Evolutionary conservation across 30 jellyfish, hydroid and myxozoan species (phyloP).

Genomic region (Sanderia malayensis): DNA sequence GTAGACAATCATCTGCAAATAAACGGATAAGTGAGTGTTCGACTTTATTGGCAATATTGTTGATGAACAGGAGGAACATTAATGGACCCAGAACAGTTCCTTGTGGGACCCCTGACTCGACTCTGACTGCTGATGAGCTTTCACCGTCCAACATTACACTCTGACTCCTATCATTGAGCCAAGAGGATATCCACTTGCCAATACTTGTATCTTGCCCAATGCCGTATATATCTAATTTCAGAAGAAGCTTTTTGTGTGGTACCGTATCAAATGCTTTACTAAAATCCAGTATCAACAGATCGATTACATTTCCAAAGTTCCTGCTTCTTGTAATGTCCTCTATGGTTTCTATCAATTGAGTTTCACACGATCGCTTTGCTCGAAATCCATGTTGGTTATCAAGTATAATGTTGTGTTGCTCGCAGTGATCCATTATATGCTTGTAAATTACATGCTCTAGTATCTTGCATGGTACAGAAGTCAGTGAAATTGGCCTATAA

Average conservation of each 20-base stretch:
- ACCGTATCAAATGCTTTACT: constrained; percentile 47
- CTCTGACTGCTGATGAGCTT: no score
- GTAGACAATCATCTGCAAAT: constrained; percentile 40
- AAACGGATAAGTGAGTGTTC: constrained; percentile 6
- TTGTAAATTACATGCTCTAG: constrained; percentile 37
- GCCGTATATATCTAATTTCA: constrained; percentile 26
- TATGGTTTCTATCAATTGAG: constrained; percentile 50
- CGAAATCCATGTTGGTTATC: constrained; percentile 48
- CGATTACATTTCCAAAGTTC: constrained; percentile 25
- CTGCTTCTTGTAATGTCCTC: constrained; percentile 31
- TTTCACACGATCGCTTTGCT: constrained; percentile 52
- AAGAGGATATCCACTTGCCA: constrained; percentile 23
- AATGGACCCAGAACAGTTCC: no score
- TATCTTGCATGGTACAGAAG: constrained; percentile 45
- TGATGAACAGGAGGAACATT: constrained; percentile 26
- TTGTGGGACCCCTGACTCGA: constrained; percentile 47
- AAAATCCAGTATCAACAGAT: constrained; percentile 44
- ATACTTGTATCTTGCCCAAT: no score
- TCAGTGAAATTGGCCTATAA: constrained; percentile 36
- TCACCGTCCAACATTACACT: constrained; percentile 12
- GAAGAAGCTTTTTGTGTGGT: constrained; percentile 24
- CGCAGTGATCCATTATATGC: constrained; percentile 30
- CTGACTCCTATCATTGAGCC: constrained; percentile 21
- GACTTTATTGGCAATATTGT: constrained; percentile 15
- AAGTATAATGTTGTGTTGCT: constrained; percentile 17